Evolutionary conservation across 1,140 invertebrate genomes (phyloP), one percentile per base, ranked within the genome.

Genomic region (Antheraea pernyi): DNA sequence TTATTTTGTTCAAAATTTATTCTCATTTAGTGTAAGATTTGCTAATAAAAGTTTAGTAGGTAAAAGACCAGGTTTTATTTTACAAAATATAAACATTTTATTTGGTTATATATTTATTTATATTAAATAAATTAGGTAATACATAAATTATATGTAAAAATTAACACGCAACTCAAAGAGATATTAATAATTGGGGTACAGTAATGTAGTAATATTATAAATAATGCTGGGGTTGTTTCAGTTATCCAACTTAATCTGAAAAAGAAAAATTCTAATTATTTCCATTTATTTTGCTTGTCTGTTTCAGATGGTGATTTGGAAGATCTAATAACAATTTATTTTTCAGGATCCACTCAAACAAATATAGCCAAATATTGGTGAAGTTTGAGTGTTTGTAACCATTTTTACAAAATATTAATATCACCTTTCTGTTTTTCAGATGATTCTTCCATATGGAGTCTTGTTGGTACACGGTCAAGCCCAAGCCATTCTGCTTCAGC

Each of bases 351-450:
- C 86, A 82, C 85, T 88, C 87, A 91, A 86, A 86, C 83, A 69
- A 59, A 42, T 75, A 67, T 66, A 60, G 68, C 79, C 77, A 37
- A 59, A 65, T 65, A 65, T 10, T 65, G 77, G 79, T 81, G 77
- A 67, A 72, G 84, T 92, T 92, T 91, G 87, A 80, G 88, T 90
- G 85, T 90, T 88, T 91, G 79, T 48, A 16, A 77, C 72, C 71
- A 69, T 69, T 78, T 77, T 74, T 81, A 81, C 73, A 69, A 63
- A 77, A 83, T 83, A 86, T 79, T 92, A 88, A 92, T 72, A 78
- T 91, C 75, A 92, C 91, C 91, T 89, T 91, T 93, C 84, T 93
- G 88, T 84, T 92, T 92, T 93, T 89, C 92, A 92, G 91, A 89
- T 88, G 86, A 82, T 79, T 93, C 89, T 81, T 89, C 89, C 84